These are phyloP conservation scores for Gorilla gorilla DNA, from an alignment of 2,113 vertebrate species.

Conservation along the genomic window DNA sequence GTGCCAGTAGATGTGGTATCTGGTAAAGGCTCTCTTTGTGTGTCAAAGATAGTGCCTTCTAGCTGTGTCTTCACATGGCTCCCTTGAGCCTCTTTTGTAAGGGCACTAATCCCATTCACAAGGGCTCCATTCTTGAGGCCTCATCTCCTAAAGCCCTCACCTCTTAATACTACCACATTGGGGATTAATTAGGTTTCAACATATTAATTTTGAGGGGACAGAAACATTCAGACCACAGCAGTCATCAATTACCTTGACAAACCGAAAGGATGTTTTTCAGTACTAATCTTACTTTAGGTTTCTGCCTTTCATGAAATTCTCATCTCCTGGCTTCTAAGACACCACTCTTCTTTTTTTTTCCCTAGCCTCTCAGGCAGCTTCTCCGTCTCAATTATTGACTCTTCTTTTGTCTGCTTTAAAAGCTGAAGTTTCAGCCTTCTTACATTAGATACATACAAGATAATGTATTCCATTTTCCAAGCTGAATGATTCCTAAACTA, in stretches of 20 bases:
- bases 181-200: neutral
- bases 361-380: neutral
- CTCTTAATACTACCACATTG: neutral
- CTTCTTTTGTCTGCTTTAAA: neutral
- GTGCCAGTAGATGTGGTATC: too few species aligned
- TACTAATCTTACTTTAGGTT: constrained; percentile 14
- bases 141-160: neutral
- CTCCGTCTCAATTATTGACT: neutral
- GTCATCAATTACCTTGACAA: neutral
- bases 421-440: neutral
- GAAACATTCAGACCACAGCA: neutral
- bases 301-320: neutral
- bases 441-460: neutral
- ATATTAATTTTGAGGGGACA: neutral
- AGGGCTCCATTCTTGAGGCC: too few species aligned
- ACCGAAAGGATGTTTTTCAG: neutral
- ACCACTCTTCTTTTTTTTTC: neutral
- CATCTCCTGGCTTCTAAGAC: neutral
- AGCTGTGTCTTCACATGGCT: neutral
- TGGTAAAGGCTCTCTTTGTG: neutral
- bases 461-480: neutral
- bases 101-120: neutral
- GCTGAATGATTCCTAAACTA: neutral
- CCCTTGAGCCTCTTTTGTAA: neutral
- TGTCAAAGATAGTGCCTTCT: neutral